Evolutionary conservation across 2,888 invertebrate species (phyloP).

Genomic region (Beris chalybata): DNA sequence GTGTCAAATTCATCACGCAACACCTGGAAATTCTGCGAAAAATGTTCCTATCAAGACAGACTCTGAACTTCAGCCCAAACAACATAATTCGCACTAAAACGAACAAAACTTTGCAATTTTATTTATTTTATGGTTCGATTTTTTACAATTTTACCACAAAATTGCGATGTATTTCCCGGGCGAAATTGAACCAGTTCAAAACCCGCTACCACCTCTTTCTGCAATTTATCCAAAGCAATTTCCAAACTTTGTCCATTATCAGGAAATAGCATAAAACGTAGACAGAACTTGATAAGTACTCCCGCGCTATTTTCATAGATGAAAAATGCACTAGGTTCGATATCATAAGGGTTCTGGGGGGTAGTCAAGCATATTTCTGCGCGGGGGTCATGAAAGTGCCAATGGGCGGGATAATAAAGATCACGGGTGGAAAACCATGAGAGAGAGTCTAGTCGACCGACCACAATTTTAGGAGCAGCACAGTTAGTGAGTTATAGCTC

Average conservation of each 20-base stretch:
- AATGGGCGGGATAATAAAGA: neutral
- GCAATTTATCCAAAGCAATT: conserved; percentile 31
- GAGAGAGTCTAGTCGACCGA: conserved; percentile 1
- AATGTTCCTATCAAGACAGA: too few relatives aligned
- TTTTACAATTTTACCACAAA: too few relatives aligned
- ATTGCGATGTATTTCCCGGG: too few relatives aligned
- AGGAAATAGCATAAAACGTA: conserved; percentile 31
- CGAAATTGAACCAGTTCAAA: too few relatives aligned
- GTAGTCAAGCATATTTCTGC: conserved; percentile 4
- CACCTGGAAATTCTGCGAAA: too few relatives aligned
- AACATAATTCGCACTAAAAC: too few relatives aligned
- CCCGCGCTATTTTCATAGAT: conserved; percentile 16
- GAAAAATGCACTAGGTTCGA: conserved; percentile 28
- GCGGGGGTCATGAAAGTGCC: neutral
- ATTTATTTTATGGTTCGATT: too few relatives aligned
- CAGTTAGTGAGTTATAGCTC: conserved; percentile 36
- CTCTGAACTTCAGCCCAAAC: too few relatives aligned
- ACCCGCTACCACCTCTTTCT: too few relatives aligned
- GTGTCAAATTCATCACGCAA: too few relatives aligned
- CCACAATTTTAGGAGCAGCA: conserved; percentile 16
- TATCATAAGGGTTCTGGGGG: conserved; percentile 23
- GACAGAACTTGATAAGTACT: conserved; percentile 34
- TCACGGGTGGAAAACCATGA: neutral
- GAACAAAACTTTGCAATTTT: too few relatives aligned
- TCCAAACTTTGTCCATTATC: conserved; percentile 37